Conservation (phyloP, 2,888 invertebrate genomes). For the Hydraecia micacea region DNA sequence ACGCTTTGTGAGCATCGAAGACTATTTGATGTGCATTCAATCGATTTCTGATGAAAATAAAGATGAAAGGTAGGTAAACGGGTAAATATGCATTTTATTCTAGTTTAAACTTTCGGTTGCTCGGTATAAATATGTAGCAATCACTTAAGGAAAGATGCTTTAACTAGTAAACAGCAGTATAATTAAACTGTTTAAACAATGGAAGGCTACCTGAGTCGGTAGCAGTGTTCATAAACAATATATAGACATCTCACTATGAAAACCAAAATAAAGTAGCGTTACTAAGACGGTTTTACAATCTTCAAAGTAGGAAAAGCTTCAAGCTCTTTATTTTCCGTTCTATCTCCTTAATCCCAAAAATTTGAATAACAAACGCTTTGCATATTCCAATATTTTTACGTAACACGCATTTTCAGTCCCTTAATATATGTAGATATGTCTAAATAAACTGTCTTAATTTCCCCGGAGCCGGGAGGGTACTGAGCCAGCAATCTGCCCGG, state of each 20-base stretch:
- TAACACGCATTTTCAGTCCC: conserved; percentile 64
- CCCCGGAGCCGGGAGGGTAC: conserved; percentile 76
- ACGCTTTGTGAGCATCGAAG: conserved; percentile 1
- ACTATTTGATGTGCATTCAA: conserved; percentile 2
- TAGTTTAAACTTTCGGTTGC: conserved; percentile 1
- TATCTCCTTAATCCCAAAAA: conserved; percentile 39
- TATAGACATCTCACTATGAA: not conserved
- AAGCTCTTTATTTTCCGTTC: conserved; percentile 40
- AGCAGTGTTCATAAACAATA: conserved; percentile 4
- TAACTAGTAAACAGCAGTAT: not conserved
- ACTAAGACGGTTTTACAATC: conserved; percentile 32
- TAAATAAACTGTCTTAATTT: conserved; percentile 84
- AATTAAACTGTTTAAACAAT: conserved; percentile 1
- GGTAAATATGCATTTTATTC: not conserved
- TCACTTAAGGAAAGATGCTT: conserved; percentile 10
- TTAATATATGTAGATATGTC: conserved; percentile 72
- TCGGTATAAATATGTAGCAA: conserved; percentile 1
- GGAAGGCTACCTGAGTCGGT: not conserved
- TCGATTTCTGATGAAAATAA: conserved; percentile 22
- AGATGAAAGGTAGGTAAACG: conserved; percentile 1
- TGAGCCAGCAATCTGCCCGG: conserved; percentile 76
- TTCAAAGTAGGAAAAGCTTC: conserved; percentile 32
- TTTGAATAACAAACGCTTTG: conserved; percentile 59
- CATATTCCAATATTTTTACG: conserved; percentile 65
- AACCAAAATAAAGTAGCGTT: not conserved